These are phyloP conservation scores for Harpagifer antarcticus DNA, from an alignment of 2,797 vertebrate genomes.

Conservation along the genomic window DNA sequence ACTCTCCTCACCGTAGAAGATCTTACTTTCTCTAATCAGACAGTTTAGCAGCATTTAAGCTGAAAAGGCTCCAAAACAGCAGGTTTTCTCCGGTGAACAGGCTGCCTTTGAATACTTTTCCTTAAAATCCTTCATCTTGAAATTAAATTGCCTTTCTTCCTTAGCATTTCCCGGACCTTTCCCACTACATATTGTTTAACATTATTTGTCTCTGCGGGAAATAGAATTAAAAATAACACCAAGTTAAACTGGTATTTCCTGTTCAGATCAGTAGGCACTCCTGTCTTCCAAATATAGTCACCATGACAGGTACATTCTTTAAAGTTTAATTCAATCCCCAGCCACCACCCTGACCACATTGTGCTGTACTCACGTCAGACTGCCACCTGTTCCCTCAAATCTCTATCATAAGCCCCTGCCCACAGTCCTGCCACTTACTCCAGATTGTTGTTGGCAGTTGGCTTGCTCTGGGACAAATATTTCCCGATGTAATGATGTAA, in stretches of 20 bases:
- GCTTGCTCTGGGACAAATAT: constrained; percentile 18
- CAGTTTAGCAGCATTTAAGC: constrained; percentile 30
- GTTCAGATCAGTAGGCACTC: not conserved
- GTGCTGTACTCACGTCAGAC: constrained; percentile 14
- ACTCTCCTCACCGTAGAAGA: constrained; percentile 7
- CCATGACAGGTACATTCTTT: not conserved
- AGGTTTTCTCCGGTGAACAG: not conserved
- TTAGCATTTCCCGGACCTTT: constrained; percentile 14
- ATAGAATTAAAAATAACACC: not conserved
- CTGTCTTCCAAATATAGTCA: not conserved
- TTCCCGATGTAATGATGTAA: constrained; percentile 51
- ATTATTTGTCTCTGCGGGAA: not conserved
- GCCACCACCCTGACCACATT: not conserved
- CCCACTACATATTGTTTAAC: not conserved
- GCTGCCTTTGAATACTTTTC: not conserved
- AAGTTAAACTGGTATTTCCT: constrained; percentile 7
- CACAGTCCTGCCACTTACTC: constrained; percentile 29
- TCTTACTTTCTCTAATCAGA: constrained; percentile 20
- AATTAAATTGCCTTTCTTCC: constrained; percentile 19
- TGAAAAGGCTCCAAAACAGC: constrained; percentile 35
- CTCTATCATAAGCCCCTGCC: constrained; percentile 21
- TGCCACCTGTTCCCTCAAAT: constrained; percentile 21
- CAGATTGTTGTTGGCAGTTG: constrained; percentile 28
- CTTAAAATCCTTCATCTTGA: constrained; percentile 27
- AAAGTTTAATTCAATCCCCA: not conserved